Conservation (phyloP, 2,113 vertebrate species). For the Anarrhichthys ocellatus region DNA sequence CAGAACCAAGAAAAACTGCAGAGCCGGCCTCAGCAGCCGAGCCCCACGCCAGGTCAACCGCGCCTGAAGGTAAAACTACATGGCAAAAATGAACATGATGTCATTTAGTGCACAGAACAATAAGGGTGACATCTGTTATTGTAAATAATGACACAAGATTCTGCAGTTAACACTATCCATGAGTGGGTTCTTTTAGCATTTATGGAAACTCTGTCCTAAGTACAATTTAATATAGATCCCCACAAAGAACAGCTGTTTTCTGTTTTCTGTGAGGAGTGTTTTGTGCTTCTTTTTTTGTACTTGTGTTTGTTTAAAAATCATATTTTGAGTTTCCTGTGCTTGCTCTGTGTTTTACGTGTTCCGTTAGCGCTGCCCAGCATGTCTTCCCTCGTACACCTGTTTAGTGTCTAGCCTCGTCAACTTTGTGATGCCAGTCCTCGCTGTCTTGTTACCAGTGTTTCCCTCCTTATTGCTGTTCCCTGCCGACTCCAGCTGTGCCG, state of each 20-base stretch:
- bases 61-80: slow-evolving; percentile 86
- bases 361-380: not conserved
- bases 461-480: not conserved
- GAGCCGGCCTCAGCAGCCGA: slow-evolving; percentile 77
- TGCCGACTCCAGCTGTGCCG: not conserved
- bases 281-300: no score
- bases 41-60: slow-evolving; percentile 81
- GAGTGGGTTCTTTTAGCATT: not conserved
- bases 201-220: not conserved
- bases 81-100: not conserved
- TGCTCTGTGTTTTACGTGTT: no score
- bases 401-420: not conserved
- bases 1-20: slow-evolving; percentile 85
- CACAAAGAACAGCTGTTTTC: not conserved
- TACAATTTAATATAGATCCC: not conserved
- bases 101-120: not conserved
- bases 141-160: not conserved
- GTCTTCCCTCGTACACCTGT: not conserved
- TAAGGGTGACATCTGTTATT: not conserved
- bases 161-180: not conserved
- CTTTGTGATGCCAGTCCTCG: not conserved
- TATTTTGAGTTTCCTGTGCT: not conserved
- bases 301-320: no score
- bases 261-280: no score
- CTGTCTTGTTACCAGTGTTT: not conserved